phyloP scores from a whole-genome alignment of 2,113 vertebrate species.

The Entomyzon cyanotis region DNA sequence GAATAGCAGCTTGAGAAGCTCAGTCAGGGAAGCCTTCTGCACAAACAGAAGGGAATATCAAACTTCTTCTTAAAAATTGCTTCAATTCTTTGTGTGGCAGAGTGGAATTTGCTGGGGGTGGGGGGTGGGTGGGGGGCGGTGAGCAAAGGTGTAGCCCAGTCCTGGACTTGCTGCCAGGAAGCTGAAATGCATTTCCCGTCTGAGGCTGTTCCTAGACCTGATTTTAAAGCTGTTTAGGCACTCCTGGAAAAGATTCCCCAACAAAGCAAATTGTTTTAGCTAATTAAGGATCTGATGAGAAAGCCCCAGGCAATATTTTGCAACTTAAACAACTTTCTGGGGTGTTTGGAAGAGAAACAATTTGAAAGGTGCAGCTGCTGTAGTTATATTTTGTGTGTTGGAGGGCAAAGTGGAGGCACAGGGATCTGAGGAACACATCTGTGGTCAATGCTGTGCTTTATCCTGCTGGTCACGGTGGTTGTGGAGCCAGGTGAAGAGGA shows the following conservation, averaged over 20 bases:
- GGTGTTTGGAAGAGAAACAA: constrained; percentile 3
- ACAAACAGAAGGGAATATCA: neutral
- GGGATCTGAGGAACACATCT: fast-evolving
- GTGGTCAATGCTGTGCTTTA: neutral
- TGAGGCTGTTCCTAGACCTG: neutral
- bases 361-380: neutral
- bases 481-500: neutral
- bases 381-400: neutral
- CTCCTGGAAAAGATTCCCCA: constrained; percentile 26
- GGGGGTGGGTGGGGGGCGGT: too few species aligned
- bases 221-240: constrained; percentile 31
- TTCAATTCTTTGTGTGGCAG: neutral
- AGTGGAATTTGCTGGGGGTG: neutral
- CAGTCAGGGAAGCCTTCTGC: neutral
- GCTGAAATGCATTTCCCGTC: neutral
- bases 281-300: constrained; percentile 55
- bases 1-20: neutral
- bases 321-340: constrained; percentile 54
- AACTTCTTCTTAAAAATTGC: neutral
- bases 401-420: neutral
- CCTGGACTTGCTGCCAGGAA: neutral
- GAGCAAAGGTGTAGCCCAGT: neutral
- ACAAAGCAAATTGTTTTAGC: constrained; percentile 44
- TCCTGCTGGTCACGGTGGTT: fast-evolving
- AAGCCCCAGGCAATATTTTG: constrained; percentile 48